phyloP scores from a whole-genome alignment of 2,797 vertebrate genomes.

The Cebuella pygmaea region DNA sequence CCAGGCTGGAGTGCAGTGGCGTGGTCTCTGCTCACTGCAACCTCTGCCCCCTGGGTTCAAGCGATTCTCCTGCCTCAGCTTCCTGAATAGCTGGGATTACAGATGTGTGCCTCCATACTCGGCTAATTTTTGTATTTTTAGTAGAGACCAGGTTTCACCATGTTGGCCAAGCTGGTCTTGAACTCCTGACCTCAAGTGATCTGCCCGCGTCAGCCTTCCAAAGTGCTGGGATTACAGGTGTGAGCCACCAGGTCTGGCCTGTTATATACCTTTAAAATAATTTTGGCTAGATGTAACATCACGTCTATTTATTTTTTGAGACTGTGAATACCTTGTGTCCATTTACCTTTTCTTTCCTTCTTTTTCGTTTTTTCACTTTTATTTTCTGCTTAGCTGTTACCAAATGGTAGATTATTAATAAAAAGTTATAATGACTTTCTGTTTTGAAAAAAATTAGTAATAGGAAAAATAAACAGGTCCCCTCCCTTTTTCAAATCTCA shows the following conservation, averaged over 20 bases:
- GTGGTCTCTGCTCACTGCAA: not conserved
- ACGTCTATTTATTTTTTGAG: not conserved
- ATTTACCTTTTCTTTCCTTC: not conserved
- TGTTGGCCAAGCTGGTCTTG: not conserved
- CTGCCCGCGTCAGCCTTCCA: not conserved
- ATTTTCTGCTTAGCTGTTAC: constrained; percentile 1
- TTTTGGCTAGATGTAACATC: not conserved
- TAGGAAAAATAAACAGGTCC: not conserved
- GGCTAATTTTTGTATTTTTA: not conserved
- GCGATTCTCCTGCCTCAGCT: not conserved
- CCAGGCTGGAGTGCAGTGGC: not conserved
- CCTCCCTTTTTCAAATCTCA: not conserved
- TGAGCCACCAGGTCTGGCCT: not conserved
- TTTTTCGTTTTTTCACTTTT: not conserved
- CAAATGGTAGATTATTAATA: not conserved
- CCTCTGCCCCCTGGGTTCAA: not conserved
- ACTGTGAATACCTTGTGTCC: not conserved
- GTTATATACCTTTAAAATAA: constrained; percentile 27
- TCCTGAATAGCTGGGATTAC: not conserved
- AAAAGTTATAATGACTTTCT: not conserved
- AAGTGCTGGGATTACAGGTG: not conserved
- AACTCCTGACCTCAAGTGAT: not conserved
- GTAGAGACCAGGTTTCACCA: not conserved
- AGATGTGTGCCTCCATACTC: not conserved
- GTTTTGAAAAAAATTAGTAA: not conserved